Evolutionary conservation across 2,797 vertebrate genomes (phyloP).

Genomic region (Apogon talboti): DNA sequence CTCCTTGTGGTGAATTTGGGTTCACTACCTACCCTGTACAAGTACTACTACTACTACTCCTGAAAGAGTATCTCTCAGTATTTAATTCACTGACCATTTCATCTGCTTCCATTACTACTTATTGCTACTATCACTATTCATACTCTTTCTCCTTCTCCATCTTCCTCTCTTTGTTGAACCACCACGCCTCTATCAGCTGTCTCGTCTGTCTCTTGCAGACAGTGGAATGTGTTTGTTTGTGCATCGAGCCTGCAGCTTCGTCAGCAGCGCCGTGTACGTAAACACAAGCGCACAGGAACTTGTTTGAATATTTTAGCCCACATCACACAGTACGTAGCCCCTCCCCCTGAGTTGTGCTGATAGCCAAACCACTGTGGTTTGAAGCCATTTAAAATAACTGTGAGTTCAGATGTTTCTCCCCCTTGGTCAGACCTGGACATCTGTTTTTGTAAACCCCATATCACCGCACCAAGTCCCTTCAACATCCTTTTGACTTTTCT

Average conservation of each 20-base stretch:
- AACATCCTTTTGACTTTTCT: conserved; percentile 3
- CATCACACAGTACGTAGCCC: conserved; percentile 17
- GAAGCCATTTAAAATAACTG: conserved; percentile 10
- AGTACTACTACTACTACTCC: too few relatives aligned
- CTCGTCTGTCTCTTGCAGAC: conserved; percentile 44
- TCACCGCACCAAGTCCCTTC: neutral
- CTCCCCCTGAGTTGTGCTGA: conserved; percentile 9
- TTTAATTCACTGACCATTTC: neutral
- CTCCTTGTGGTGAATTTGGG: too few relatives aligned
- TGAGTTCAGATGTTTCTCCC: conserved; percentile 8
- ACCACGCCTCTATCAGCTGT: conserved; percentile 14
- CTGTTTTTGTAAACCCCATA: conserved; percentile 1
- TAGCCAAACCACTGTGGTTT: conserved; percentile 11
- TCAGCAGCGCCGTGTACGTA: conserved; percentile 43
- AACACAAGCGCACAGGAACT: conserved; percentile 44
- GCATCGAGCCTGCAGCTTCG: conserved; percentile 34
- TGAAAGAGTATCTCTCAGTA: too few relatives aligned
- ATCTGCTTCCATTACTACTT: conserved; percentile 5
- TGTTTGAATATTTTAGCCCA: conserved; percentile 41
- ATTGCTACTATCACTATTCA: neutral
- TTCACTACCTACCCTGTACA: too few relatives aligned
- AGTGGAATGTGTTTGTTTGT: conserved; percentile 71
- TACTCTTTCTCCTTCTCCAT: neutral
- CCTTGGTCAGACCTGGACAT: conserved; percentile 16
- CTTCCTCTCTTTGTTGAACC: neutral